Conservation (phyloP, 2,888 invertebrate genomes). For the Cheilosia vernalis region DNA sequence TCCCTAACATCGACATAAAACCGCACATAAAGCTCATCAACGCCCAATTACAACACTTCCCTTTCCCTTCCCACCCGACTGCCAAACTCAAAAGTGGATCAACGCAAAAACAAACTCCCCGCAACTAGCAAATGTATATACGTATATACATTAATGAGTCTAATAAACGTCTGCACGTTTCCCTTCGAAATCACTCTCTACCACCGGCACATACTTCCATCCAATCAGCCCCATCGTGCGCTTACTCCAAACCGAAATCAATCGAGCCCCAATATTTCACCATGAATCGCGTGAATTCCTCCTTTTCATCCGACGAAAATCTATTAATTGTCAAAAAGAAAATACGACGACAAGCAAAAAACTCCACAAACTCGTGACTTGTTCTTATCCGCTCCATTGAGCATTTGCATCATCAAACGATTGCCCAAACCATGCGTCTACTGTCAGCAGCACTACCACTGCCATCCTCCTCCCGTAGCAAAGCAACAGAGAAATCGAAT, state of each 20-base stretch:
- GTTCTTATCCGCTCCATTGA: constrained; percentile 73
- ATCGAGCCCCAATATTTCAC: constrained; percentile 50
- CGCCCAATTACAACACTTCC: constrained; percentile 29
- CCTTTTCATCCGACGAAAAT: constrained; percentile 29
- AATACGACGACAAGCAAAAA: background rate
- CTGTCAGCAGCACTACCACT: constrained; percentile 39
- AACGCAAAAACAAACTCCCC: constrained; percentile 1
- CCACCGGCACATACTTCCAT: constrained; percentile 34
- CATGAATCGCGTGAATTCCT: constrained; percentile 43
- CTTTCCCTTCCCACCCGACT: constrained; percentile 7
- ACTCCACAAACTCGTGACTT: constrained; percentile 70
- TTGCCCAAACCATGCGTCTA: constrained; percentile 56
- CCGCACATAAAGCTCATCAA: constrained; percentile 1
- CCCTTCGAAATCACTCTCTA: constrained; percentile 26
- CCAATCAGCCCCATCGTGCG: constrained; percentile 19
- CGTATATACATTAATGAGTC: constrained; percentile 53
- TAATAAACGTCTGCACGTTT: constrained; percentile 53
- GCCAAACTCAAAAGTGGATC: constrained; percentile 9
- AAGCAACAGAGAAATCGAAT: constrained; percentile 80
- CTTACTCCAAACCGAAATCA: constrained; percentile 42
- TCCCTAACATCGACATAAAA: no score
- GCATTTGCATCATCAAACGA: constrained; percentile 74
- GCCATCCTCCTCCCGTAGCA: constrained; percentile 39
- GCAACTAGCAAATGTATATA: background rate
- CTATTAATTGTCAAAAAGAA: constrained; percentile 67